phyloP scores from a whole-genome alignment of 2,888 invertebrate genomes.

The Amblyjoppa fuscipennis region DNA sequence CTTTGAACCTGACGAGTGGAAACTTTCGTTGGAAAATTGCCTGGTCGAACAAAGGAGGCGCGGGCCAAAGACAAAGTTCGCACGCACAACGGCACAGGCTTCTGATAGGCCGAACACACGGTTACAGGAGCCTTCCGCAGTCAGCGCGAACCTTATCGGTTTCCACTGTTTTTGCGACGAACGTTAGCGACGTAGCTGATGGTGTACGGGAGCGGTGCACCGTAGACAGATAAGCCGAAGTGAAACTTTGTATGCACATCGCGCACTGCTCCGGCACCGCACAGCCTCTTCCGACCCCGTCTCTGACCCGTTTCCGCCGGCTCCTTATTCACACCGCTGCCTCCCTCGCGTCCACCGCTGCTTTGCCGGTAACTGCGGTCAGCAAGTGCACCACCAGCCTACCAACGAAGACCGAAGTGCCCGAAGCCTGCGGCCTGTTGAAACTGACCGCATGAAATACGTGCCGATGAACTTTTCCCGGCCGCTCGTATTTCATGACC shows the following conservation, averaged over 20 bases:
- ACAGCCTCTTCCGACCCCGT: slow-evolving; percentile 49
- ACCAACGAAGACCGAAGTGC: slow-evolving; percentile 31
- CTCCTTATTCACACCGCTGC: slow-evolving; percentile 59
- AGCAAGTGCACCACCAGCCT: slow-evolving; percentile 36
- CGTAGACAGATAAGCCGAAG: slow-evolving; percentile 72
- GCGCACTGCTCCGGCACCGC: slow-evolving; percentile 30
- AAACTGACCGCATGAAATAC: slow-evolving; percentile 62
- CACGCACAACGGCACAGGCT: neutral
- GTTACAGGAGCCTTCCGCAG: slow-evolving; percentile 35
- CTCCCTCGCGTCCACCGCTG: slow-evolving; percentile 12
- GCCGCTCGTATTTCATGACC: slow-evolving; percentile 32
- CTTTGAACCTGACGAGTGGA: neutral
- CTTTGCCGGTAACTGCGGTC: slow-evolving; percentile 55
- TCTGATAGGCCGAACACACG: slow-evolving; percentile 24
- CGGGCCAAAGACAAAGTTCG: neutral
- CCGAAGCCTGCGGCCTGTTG: slow-evolving; percentile 37
- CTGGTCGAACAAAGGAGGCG: neutral
- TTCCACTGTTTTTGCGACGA: slow-evolving; percentile 58
- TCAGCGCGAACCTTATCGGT: slow-evolving; percentile 63
- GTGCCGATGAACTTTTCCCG: slow-evolving; percentile 60
- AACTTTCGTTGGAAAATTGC: neutral
- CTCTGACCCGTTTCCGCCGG: slow-evolving; percentile 49
- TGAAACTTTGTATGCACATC: slow-evolving; percentile 72
- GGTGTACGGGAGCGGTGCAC: slow-evolving; percentile 35
- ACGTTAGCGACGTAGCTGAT: slow-evolving; percentile 45